Evolutionary conservation across 2,797 vertebrate genomes (phyloP), one percentile per base, ranked within the genome.

Genomic region (Syngnathus acus): DNA sequence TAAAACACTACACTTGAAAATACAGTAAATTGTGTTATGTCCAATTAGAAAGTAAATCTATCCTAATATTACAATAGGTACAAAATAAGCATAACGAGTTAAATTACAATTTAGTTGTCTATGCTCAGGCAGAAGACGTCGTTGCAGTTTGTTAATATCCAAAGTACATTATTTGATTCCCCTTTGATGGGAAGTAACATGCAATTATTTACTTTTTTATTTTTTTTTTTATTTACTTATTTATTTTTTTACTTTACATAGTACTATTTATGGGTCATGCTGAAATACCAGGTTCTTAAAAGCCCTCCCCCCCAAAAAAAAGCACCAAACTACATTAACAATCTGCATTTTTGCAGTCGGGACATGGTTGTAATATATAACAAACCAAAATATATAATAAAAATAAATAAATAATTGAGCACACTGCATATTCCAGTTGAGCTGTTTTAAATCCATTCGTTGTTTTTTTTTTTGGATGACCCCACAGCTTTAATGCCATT

Each of bases 401-500:
- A 26, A 26, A 26, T 1, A 26, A 26, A 26, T 1, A 2, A 26
- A 26, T 1, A 26, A 26, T 26, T 26, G 26, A 42, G 4, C 58
- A 60, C 11, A 23, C 40, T 43, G n/a, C n/a, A 23, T 62, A 82
- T 57, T 60, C 1, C 42, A 10, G 5, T 38, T 21, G 50, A n/a
- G 62, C n/a, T 67, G 51, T n/a, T 72, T 60, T 57, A 38, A 10
- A 23, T 55, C 39, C 26, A 26, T 70, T 67, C 53, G 13, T 21
- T 9, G 23, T 26, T 26, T 26, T 26, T 26, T 26, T 3, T 32
- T 32, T 32, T 32, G 26, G 2, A 32, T 64, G 40, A 65, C 62
- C 23, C 55, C 26, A n/a, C 21, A 21, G 66, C 70, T 62, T 72
- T 71, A 51, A 72, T 73, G 62, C 63, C 65, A 79, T 76, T 72